Conservation (phyloP, 2,888 invertebrate genomes). For the Eumerus sabulonum region DNA sequence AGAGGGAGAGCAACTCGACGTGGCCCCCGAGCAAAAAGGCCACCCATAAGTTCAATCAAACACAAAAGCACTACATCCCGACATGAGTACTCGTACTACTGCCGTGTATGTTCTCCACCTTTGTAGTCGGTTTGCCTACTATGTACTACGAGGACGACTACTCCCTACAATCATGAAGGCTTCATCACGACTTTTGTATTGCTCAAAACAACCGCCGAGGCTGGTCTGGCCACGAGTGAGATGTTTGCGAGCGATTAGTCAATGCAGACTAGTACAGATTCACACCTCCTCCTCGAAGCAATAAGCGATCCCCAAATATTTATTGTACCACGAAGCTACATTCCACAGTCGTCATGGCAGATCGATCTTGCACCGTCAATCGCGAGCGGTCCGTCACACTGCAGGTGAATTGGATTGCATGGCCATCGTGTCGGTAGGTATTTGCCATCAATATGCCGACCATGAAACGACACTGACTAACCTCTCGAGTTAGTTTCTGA, state of each 20-base stretch:
- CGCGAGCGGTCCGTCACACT: slow-evolving; percentile 38
- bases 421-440: slow-evolving; percentile 49
- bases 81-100: slow-evolving; percentile 38
- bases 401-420: slow-evolving; percentile 65
- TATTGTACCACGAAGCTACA: slow-evolving; percentile 46
- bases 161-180: slow-evolving; percentile 24
- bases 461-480: slow-evolving; percentile 29
- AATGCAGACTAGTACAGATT: slow-evolving; percentile 37
- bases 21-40: slow-evolving; percentile 52
- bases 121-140: too few species aligned
- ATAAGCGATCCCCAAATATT: slow-evolving; percentile 62
- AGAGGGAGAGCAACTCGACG: slow-evolving; percentile 2
- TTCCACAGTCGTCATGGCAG: slow-evolving; percentile 17
- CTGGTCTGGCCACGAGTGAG: slow-evolving; percentile 42
- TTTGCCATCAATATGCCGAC: slow-evolving; percentile 55
- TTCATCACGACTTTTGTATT: slow-evolving; percentile 63
- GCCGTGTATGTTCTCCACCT: too few species aligned
- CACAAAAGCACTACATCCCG: slow-evolving; percentile 43
- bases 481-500: slow-evolving; percentile 34
- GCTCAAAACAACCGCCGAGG: slow-evolving; percentile 13
- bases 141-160: too few species aligned
- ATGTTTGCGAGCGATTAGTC: slow-evolving; percentile 65
- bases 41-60: slow-evolving; percentile 68
- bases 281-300: slow-evolving; percentile 65
- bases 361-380: slow-evolving; percentile 45